These are phyloP conservation scores for Mastigias papua DNA, from an alignment of 30 jellyfish, hydroid and myxozoan genomes.

Conservation along the genomic window DNA sequence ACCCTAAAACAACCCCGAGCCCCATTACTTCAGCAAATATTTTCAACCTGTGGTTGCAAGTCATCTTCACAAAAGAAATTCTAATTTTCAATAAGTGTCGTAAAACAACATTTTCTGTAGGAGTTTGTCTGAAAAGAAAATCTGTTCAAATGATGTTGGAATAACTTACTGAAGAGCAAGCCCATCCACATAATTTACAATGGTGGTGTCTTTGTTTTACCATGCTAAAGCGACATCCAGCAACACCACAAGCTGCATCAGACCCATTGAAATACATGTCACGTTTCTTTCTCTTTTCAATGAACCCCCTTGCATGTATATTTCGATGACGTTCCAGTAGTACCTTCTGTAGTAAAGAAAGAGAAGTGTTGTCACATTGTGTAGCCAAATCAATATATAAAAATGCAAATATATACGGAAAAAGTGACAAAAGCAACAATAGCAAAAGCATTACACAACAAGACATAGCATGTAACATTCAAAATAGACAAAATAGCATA, in stretches of 20 bases:
- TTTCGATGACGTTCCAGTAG: constrained; percentile 69
- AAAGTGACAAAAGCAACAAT: not conserved
- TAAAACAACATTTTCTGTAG: too few species aligned
- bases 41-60: too few species aligned
- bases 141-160: too few species aligned
- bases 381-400: too few species aligned
- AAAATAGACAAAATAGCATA: too few species aligned
- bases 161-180: constrained; percentile 70
- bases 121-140: too few species aligned
- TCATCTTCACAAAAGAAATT: too few species aligned
- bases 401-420: not conserved
- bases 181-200: constrained; percentile 74
- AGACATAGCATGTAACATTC: too few species aligned
- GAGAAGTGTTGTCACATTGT: not conserved
- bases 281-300: constrained; percentile 60
- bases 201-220: constrained; percentile 65
- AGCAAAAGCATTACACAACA: too few species aligned
- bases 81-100: too few species aligned
- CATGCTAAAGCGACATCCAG: constrained; percentile 43
- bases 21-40: too few species aligned
- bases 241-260: constrained; percentile 48
- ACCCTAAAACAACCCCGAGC: too few species aligned
- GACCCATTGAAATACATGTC: constrained; percentile 71
- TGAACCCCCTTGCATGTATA: constrained; percentile 72
- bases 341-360: constrained; percentile 12